Conservation (phyloP, 1,140 invertebrate species). For the Brachionus manjavacas region DNA sequence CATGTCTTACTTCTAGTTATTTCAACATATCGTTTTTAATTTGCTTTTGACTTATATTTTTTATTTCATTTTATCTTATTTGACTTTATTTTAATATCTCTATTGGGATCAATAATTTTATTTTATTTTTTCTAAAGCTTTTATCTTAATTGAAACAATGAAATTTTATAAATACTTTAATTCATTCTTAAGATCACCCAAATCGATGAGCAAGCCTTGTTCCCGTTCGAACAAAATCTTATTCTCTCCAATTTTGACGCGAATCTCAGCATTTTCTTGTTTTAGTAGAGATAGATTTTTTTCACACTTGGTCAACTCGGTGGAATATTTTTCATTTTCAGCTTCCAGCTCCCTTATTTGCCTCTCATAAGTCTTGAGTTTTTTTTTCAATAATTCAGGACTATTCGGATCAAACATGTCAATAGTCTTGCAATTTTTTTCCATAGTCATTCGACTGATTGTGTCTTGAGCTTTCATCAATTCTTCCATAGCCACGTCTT, state of each 20-base stretch:
- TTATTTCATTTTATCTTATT: too few relatives aligned
- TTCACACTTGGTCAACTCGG: background rate
- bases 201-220: background rate
- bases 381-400: constrained; percentile 11
- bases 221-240: constrained; percentile 18
- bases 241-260: background rate
- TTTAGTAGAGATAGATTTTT: background rate
- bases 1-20: too few relatives aligned
- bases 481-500: constrained; percentile 23
- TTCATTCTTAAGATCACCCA: constrained; percentile 23
- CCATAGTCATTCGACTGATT: background rate
- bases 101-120: too few relatives aligned
- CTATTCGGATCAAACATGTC: constrained; percentile 1
- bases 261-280: background rate
- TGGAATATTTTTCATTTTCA: constrained; percentile 28
- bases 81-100: too few relatives aligned
- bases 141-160: background rate
- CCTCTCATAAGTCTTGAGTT: constrained; percentile 19
- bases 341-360: background rate
- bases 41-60: too few relatives aligned
- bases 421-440: background rate
- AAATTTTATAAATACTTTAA: background rate
- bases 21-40: too few relatives aligned
- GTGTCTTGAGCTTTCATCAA: constrained; percentile 30
- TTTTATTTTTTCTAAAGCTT: background rate